These are phyloP conservation scores for Notoglanidium macrostoma DNA, from an alignment of 2,797 vertebrate species.

Conservation along the genomic window DNA sequence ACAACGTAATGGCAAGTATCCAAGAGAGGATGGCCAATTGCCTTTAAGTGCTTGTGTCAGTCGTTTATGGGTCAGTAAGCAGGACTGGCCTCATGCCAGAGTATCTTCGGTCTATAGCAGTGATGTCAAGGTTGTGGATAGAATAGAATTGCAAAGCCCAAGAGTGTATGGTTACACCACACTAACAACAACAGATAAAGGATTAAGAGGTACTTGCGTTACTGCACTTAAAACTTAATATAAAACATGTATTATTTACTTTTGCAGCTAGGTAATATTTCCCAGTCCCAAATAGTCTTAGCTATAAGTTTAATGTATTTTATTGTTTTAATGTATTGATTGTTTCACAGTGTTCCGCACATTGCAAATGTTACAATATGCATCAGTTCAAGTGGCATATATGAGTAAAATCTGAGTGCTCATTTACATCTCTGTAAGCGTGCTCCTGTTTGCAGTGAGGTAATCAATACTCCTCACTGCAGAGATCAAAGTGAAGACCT, in stretches of 20 bases:
- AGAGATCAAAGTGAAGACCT: conserved; percentile 22
- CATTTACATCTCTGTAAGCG: not conserved
- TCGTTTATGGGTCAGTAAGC: conserved; percentile 71
- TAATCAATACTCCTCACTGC: conserved; percentile 35
- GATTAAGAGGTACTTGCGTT: conserved; percentile 3
- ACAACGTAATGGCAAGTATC: conserved; percentile 61
- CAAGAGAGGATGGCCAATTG: conserved; percentile 64
- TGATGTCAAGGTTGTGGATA: conserved; percentile 4
- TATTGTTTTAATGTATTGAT: not conserved
- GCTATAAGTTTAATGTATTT: not conserved
- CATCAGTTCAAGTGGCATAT: not conserved
- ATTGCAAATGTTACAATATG: conserved; percentile 10
- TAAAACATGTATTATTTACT: conserved; percentile 4
- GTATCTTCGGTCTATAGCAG: conserved; percentile 21
- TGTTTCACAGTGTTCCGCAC: not conserved
- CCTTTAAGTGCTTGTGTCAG: conserved; percentile 70
- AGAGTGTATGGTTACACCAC: conserved; percentile 19
- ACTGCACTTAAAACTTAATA: not conserved
- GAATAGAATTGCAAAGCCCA: conserved; percentile 13
- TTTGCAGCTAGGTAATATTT: not conserved
- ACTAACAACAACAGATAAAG: conserved; percentile 43
- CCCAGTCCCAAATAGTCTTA: not conserved
- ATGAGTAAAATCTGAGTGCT: conserved; percentile 7
- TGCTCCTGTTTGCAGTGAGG: conserved; percentile 11
- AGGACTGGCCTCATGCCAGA: conserved; percentile 55